Evolutionary conservation across 2,113 vertebrate genomes (phyloP).

Genomic region (Semnornis frantzii): DNA sequence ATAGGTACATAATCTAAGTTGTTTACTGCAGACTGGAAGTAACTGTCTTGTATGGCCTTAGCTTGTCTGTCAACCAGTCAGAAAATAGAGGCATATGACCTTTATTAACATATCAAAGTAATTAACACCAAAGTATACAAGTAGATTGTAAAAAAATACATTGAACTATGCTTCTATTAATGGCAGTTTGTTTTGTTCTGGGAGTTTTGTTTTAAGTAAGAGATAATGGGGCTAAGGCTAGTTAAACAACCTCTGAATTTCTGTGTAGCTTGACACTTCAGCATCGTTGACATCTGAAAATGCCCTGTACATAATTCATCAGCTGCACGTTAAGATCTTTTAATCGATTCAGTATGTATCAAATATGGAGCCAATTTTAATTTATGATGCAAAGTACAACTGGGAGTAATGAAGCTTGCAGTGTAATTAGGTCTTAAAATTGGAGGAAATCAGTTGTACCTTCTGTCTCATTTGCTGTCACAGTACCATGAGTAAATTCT

Average conservation of each 20-base stretch:
- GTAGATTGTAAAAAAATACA: background rate
- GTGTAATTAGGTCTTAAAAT: background rate
- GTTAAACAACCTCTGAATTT: background rate
- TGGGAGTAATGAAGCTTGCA: background rate
- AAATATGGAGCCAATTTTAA: background rate
- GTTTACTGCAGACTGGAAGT: background rate
- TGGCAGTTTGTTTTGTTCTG: background rate
- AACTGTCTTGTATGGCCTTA: background rate
- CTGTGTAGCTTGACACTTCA: background rate
- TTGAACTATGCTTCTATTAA: background rate
- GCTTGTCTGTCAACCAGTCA: background rate
- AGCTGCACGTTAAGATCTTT: background rate
- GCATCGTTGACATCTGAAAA: background rate
- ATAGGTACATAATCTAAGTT: background rate
- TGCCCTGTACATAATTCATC: background rate
- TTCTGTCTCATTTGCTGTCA: background rate
- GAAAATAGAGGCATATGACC: background rate
- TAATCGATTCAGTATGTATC: background rate
- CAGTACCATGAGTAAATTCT: background rate
- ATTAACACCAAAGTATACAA: background rate
- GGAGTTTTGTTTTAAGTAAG: background rate
- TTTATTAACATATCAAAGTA: background rate
- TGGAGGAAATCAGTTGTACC: background rate
- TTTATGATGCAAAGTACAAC: background rate
- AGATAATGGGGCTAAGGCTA: background rate